phyloP scores from a whole-genome alignment of 2,113 vertebrate genomes.

The Chionomys nivalis region DNA sequence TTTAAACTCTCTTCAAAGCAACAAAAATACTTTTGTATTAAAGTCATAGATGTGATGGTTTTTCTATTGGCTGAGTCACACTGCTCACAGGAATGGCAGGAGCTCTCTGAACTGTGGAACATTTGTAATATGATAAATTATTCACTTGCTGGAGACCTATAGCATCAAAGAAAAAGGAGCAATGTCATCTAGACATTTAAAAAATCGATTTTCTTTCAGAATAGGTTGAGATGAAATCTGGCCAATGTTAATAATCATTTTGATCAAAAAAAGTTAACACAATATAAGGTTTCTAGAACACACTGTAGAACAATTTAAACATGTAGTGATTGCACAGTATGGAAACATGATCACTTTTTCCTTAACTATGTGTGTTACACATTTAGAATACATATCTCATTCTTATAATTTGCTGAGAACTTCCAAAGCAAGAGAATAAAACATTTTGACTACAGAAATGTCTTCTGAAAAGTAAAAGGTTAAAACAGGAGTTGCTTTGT shows the following conservation, averaged over 20 bases:
- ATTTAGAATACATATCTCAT: slow-evolving; percentile 58
- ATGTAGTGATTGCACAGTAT: not conserved
- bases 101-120: slow-evolving; percentile 60
- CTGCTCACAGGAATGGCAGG: slow-evolving; percentile 64
- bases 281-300: slow-evolving; percentile 50
- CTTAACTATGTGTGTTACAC: not conserved
- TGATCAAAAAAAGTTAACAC: slow-evolving; percentile 38
- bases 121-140: slow-evolving; percentile 70
- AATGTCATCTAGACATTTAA: slow-evolving; percentile 71
- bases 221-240: slow-evolving; percentile 60
- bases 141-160: slow-evolving; percentile 70
- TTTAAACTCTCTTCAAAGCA: slow-evolving; percentile 84
- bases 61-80: slow-evolving; percentile 67
- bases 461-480: slow-evolving; percentile 54
- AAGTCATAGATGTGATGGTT: slow-evolving; percentile 71
- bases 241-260: slow-evolving; percentile 57
- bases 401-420: slow-evolving; percentile 50
- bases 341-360: slow-evolving; percentile 42
- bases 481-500: slow-evolving; percentile 57
- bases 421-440: slow-evolving; percentile 43
- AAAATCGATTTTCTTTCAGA: slow-evolving; percentile 64
- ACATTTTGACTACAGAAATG: slow-evolving; percentile 50
- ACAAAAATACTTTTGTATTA: slow-evolving; percentile 79
- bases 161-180: slow-evolving; percentile 77
- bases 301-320: slow-evolving; percentile 1